Evolutionary conservation across 2,797 vertebrate genomes (phyloP).

Genomic region (Cyprinella venusta): DNA sequence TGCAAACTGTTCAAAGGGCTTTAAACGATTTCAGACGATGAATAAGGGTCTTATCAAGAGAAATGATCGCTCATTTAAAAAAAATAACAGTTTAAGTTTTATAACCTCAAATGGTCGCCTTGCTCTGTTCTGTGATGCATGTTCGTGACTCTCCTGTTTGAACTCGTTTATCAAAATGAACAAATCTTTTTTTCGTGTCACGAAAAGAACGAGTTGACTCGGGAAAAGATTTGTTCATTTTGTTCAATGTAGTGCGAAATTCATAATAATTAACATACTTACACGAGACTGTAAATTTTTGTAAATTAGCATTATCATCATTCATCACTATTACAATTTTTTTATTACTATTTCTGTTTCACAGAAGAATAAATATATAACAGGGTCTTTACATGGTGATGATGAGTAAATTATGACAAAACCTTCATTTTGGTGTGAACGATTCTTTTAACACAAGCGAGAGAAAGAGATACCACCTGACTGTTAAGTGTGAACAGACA

Average conservation of each 20-base stretch:
- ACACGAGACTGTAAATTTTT: neutral
- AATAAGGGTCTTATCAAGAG: too few species aligned
- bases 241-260: neutral
- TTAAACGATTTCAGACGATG: too few species aligned
- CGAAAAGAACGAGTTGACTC: too few species aligned
- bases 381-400: neutral
- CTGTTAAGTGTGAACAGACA: constrained; percentile 6
- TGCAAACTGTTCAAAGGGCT: too few species aligned
- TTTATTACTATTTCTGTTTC: neutral
- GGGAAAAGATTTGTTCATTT: too few species aligned
- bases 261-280: neutral
- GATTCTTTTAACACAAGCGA: neutral
- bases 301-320: neutral
- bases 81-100: too few species aligned
- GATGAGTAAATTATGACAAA: neutral
- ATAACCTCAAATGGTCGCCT: too few species aligned
- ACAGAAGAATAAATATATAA: neutral
- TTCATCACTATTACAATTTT: neutral
- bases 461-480: neutral
- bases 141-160: too few species aligned
- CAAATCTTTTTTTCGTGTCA: too few species aligned
- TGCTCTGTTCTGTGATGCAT: too few species aligned
- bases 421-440: neutral
- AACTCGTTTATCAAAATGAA: too few species aligned
- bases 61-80: too few species aligned